phyloP scores from a whole-genome alignment of 2,888 invertebrate species.

The Cinara cedri region DNA sequence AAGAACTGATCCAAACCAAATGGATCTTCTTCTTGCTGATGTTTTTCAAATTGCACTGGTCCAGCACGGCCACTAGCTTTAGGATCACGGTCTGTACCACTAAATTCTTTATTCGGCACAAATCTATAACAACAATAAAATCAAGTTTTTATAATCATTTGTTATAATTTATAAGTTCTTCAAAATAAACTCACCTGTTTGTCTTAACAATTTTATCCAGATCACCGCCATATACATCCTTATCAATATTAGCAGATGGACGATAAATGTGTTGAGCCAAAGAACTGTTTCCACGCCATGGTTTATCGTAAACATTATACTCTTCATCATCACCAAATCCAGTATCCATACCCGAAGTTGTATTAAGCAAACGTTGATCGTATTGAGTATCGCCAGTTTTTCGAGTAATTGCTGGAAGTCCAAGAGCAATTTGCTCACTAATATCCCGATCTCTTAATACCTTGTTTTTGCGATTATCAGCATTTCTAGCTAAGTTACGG shows the following conservation, averaged over 20 bases:
- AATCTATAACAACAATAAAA: no score
- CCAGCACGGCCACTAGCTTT: conserved; percentile 73
- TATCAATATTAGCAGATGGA: conserved; percentile 85
- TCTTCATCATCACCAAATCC: conserved; percentile 97
- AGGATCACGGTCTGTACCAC: conserved; percentile 79
- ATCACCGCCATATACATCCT: conserved; percentile 89
- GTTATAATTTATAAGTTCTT: no score
- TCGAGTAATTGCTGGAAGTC: conserved; percentile 83
- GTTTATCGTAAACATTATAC: conserved; percentile 97
- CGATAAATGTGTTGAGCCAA: conserved; percentile 89
- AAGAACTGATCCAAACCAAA: conserved; percentile 98
- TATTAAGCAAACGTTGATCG: conserved; percentile 95
- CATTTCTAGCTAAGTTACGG: conserved; percentile 88
- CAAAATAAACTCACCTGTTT: conserved; percentile 68
- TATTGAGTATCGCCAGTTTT: conserved; percentile 82
- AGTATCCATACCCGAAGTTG: conserved; percentile 88
- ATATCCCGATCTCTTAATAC: conserved; percentile 87
- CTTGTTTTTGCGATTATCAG: conserved; percentile 62
- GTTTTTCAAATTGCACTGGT: conserved; percentile 92
- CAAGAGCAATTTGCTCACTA: conserved; percentile 97
- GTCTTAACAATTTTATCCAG: conserved; percentile 87
- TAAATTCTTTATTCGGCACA: conserved; percentile 96
- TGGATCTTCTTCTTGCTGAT: conserved; percentile 87
- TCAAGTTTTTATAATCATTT: no score
- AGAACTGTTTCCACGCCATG: conserved; percentile 90